Evolutionary conservation across 2,888 invertebrate genomes (phyloP).

Genomic region (Octodonta nipae): DNA sequence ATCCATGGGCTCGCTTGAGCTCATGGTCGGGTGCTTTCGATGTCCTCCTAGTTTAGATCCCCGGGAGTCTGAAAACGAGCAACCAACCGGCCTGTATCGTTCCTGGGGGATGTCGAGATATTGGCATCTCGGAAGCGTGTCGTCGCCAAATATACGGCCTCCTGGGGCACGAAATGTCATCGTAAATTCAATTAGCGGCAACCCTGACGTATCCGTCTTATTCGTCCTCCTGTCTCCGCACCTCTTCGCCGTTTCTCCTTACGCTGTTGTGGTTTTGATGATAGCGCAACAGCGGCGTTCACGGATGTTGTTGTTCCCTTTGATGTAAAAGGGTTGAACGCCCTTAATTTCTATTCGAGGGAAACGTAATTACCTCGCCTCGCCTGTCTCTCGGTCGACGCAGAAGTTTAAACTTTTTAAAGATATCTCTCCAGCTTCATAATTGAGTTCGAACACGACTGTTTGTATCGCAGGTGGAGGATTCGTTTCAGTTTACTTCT

Average conservation of each 20-base stretch:
- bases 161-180: conserved; percentile 34
- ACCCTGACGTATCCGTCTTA: conserved; percentile 15
- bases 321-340: conserved; percentile 2
- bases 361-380: conserved; percentile 1
- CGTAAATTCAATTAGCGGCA: conserved; percentile 36
- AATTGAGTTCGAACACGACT: too few relatives aligned
- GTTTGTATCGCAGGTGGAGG: too few relatives aligned
- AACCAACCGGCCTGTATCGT: conserved; percentile 20
- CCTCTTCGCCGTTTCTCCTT: too few relatives aligned
- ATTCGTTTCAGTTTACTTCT: too few relatives aligned
- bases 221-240: conserved; percentile 1
- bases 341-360: not conserved
- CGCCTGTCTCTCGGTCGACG: not conserved
- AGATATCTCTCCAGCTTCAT: too few relatives aligned
- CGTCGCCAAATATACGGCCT: conserved; percentile 36
- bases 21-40: not conserved
- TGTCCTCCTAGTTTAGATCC: not conserved
- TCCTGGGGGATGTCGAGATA: conserved; percentile 32
- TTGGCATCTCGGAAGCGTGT: conserved; percentile 34
- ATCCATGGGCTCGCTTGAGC: too few relatives aligned
- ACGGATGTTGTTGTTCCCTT: conserved; percentile 1
- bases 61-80: conserved; percentile 2
- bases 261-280: conserved; percentile 1
- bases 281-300: not conserved
- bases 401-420: too few relatives aligned